Base-by-base conservation (phyloP, 2,888 invertebrate species). In the Lepidocyrtoides sp. region DNA sequence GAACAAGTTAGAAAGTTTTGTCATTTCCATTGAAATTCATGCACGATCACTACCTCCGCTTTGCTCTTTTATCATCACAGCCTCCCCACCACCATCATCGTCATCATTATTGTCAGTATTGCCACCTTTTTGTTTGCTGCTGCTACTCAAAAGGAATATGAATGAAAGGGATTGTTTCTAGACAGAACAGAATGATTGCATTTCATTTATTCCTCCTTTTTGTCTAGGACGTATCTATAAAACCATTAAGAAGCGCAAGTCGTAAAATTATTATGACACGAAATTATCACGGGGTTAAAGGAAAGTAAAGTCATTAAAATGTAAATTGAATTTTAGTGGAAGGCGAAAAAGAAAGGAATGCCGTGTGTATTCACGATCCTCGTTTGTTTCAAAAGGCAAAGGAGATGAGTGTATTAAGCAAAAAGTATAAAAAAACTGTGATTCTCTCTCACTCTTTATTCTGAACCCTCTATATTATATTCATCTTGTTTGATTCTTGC, bases 251-350 rank as follows among this genome's bases (percentile, higher is more conserved):
- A 20, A 72, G 32, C 41, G 26, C 51, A 2, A 63, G 66, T 82
- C 89, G 57, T 89, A 89, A 89, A 89, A 72, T 82, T 89, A 89
- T 82, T 82, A 89, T 72, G 81, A 82, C 88, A 82, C 82, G 89
- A 72, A 81, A 89, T 87, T 79, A 88, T 89, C 72, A 82, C 72
- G 82, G 89, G 81, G 82, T 82, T 89, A 89, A 89, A 89, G 44
- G 89, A 89, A 83, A 89, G 89, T 84, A 72, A 90, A 90, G 84
- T 90, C 90, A 90, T 90, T 90, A 85, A 90, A 85, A 90, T 90
- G 90, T 57, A 90, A 90, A 90, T 90, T 90, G 90, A 77, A 90
- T 77, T 90, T 90, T 85, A 75, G 75, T 72, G 57, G 23, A 77
- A 63, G n/a, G 57, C 41, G 51, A 48, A 32, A 75, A 83, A 36